Evolutionary conservation across 2,113 vertebrate genomes (phyloP).

Genomic region (Oreocharis arfaki): DNA sequence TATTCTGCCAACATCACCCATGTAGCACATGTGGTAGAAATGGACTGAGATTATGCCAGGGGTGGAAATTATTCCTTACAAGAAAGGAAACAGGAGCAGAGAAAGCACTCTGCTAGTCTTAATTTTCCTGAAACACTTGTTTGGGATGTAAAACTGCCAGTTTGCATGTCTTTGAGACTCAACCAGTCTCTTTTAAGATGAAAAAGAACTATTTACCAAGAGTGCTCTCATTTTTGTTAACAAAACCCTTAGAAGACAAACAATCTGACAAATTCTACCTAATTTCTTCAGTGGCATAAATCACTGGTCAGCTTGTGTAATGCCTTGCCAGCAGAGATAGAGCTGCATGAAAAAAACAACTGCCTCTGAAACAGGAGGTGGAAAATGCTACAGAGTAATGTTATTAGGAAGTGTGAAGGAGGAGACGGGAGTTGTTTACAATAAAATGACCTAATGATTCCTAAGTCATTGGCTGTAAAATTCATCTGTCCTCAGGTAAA

Average conservation of each 20-base stretch:
- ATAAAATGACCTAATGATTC: conserved; percentile 59
- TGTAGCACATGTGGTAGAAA: not conserved
- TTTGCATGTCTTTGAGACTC: not conserved
- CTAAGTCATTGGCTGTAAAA: not conserved
- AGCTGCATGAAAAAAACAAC: not conserved
- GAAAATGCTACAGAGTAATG: not conserved
- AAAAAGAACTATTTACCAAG: not conserved
- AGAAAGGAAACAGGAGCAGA: not conserved
- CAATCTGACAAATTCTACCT: not conserved
- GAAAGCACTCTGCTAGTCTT: not conserved
- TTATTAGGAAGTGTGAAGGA: conserved; percentile 54
- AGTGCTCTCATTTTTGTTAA: not conserved
- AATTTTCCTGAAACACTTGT: not conserved
- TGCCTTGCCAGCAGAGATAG: not conserved
- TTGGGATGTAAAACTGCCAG: not conserved
- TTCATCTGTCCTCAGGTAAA: conserved; percentile 63
- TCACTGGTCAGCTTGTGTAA: not conserved
- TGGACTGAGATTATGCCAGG: not conserved
- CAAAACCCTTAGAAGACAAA: not conserved
- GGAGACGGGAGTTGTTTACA: conserved; percentile 52
- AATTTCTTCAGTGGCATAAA: conserved; percentile 7
- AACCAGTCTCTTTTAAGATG: not conserved
- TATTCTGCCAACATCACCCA: not conserved
- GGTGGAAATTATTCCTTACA: not conserved
- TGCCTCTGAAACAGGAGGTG: conserved; percentile 19